A percentile compares a stretch with the other conserved stretches of the same genome.
These are phyloP conservation scores for Agrochola circellaris DNA, from an alignment of 2,888 invertebrate species.

Conservation along the genomic window DNA sequence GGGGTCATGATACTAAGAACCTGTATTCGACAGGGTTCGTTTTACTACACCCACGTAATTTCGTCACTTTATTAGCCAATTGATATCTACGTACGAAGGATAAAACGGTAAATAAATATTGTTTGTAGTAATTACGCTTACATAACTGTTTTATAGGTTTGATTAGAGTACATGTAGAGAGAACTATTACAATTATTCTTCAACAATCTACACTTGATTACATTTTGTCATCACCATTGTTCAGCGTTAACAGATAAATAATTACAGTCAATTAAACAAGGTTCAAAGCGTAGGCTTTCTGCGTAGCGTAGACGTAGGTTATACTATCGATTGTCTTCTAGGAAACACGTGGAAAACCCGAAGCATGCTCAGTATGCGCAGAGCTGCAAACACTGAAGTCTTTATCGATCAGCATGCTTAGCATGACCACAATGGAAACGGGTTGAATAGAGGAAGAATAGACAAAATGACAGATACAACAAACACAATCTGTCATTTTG, in stretches of 20 bases:
- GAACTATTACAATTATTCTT: constrained; percentile 17
- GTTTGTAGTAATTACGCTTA: constrained; percentile 37
- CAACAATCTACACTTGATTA: constrained; percentile 29
- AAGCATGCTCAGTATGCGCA: constrained; percentile 33
- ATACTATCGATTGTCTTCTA: constrained; percentile 25
- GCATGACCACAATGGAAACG: too few relatives aligned
- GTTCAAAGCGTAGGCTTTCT: constrained; percentile 5
- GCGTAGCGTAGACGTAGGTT: constrained; percentile 14
- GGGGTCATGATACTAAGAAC: constrained; percentile 81
- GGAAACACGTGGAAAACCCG: constrained; percentile 27
- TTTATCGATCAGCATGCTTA: constrained; percentile 41
- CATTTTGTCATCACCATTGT: constrained; percentile 33
- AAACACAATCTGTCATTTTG: too few relatives aligned
- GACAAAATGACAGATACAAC: too few relatives aligned
- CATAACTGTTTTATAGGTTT: constrained; percentile 29
- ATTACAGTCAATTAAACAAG: constrained; percentile 30
- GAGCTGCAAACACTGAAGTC: constrained; percentile 40
- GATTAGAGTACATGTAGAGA: constrained; percentile 14
- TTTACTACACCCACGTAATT: constrained; percentile 81
- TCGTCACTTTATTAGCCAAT: constrained; percentile 66
- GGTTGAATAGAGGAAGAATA: too few relatives aligned
- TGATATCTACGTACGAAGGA: constrained; percentile 54
- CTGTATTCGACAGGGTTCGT: constrained; percentile 80
- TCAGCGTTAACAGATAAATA: constrained; percentile 19
- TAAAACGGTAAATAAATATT: constrained; percentile 49